phyloP scores from a whole-genome alignment of 2,888 invertebrate genomes.

The Yponomeuta sedellus region DNA sequence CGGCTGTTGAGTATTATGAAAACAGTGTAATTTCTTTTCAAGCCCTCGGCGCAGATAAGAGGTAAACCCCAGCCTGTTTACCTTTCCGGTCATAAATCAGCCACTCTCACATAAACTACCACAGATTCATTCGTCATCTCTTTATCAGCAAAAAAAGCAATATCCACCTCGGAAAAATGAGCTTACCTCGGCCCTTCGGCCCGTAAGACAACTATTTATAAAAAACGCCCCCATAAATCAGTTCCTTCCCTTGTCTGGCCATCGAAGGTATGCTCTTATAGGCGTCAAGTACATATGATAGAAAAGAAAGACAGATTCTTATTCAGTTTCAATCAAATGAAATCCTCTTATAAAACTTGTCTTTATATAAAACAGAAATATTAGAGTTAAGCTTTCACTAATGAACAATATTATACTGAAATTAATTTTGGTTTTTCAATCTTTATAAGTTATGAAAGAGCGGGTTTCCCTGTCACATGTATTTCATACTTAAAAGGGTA shows the following conservation, averaged over 20 bases:
- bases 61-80: background rate
- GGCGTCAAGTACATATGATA: constrained; percentile 15
- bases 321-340: no score
- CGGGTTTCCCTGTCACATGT: no score
- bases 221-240: constrained; percentile 58
- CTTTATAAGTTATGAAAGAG: no score
- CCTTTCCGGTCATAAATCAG: constrained; percentile 35
- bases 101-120: constrained; percentile 40
- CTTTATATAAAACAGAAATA: no score
- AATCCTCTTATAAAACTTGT: no score
- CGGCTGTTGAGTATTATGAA: no score
- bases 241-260: constrained; percentile 57
- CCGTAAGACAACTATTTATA: constrained; percentile 71
- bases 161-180: constrained; percentile 66
- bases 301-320: no score
- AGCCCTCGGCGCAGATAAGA: background rate
- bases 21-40: background rate
- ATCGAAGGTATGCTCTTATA: constrained; percentile 41
- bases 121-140: constrained; percentile 62
- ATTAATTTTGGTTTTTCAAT: no score
- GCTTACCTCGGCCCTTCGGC: constrained; percentile 47
- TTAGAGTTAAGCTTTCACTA: no score
- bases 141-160: constrained; percentile 66
- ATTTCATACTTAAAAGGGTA: no score
- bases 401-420: no score